Percentiles rank a stretch among this genome's conserved stretches.
Conservation (phyloP, 1,140 invertebrate genomes). For the Ectropis grisescens region DNA sequence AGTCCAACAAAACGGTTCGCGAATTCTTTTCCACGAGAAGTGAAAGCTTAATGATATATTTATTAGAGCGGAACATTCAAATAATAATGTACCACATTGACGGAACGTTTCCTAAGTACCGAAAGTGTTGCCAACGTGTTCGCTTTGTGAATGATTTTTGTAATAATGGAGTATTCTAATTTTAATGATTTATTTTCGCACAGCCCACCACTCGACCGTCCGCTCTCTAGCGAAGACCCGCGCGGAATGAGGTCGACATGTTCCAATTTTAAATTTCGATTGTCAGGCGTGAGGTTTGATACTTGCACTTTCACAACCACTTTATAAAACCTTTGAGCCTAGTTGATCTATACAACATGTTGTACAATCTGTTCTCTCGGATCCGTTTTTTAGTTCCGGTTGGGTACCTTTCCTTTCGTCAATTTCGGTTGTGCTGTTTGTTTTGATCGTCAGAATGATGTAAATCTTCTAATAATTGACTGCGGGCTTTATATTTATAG, state of each 20-base stretch:
- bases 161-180: conserved; percentile 25
- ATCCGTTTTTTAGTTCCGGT: conserved; percentile 15
- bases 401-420: conserved; percentile 4
- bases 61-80: conserved; percentile 41
- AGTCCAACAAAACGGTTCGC: conserved; percentile 17
- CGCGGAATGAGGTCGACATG: conserved; percentile 46
- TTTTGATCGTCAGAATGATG: too few relatives aligned
- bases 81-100: conserved; percentile 20
- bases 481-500: too few relatives aligned
- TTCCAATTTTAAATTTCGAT: conserved; percentile 62
- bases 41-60: conserved; percentile 46
- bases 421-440: too few relatives aligned
- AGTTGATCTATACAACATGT: conserved; percentile 1
- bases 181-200: conserved; percentile 48
- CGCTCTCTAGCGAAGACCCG: conserved; percentile 36
- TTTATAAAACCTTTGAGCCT: conserved; percentile 10
- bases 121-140: too few relatives aligned
- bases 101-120: conserved; percentile 11
- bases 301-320: conserved; percentile 43
- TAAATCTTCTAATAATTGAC: too few relatives aligned
- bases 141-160: conserved; percentile 21
- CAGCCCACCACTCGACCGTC: conserved; percentile 20
- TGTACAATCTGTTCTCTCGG: conserved; percentile 4
- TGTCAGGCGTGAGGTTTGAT: conserved; percentile 30
- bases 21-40: conserved; percentile 32